Conservation (phyloP, 1,140 invertebrate species). For the Drosophila ercepeae region DNA sequence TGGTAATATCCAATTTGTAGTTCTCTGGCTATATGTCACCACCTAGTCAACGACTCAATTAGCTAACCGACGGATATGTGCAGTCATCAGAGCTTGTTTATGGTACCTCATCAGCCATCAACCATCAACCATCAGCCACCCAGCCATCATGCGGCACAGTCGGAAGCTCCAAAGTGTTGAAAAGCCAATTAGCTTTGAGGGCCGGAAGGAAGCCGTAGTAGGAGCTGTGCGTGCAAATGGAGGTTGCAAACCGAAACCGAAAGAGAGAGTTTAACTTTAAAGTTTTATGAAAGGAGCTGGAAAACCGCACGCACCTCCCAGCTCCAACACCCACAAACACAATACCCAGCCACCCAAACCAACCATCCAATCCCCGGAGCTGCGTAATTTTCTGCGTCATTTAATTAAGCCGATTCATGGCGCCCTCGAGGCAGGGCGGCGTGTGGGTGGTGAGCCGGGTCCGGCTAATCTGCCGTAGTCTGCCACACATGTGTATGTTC, state of each 20-base stretch:
- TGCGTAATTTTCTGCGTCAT: constrained; percentile 83
- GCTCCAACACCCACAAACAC: neutral
- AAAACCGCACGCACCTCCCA: constrained; percentile 60
- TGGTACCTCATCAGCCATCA: constrained; percentile 50
- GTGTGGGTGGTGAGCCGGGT: neutral
- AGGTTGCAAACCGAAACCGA: constrained; percentile 5
- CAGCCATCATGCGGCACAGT: constrained; percentile 29
- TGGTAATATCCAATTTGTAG: constrained; percentile 41
- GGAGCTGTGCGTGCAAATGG: constrained; percentile 64
- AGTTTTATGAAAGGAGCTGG: constrained; percentile 40
- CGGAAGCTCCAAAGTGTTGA: constrained; percentile 77
- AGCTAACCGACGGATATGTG: constrained; percentile 76
- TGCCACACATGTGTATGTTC: constrained; percentile 6
- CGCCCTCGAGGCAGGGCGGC: neutral
- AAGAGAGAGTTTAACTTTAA: constrained; percentile 45
- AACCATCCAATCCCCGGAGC: constrained; percentile 5
- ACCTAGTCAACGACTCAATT: constrained; percentile 78
- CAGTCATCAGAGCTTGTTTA: constrained; percentile 68
- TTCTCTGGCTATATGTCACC: constrained; percentile 56
- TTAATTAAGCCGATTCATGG: constrained; percentile 80
- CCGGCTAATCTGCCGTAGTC: constrained; percentile 43
- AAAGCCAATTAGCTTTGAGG: constrained; percentile 76
- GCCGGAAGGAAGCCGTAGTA: constrained; percentile 79
- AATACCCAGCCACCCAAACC: neutral
- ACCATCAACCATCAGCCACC: constrained; percentile 43